phyloP scores from a whole-genome alignment of 1,140 invertebrate species.

The Drosophila sturtevanti region DNA sequence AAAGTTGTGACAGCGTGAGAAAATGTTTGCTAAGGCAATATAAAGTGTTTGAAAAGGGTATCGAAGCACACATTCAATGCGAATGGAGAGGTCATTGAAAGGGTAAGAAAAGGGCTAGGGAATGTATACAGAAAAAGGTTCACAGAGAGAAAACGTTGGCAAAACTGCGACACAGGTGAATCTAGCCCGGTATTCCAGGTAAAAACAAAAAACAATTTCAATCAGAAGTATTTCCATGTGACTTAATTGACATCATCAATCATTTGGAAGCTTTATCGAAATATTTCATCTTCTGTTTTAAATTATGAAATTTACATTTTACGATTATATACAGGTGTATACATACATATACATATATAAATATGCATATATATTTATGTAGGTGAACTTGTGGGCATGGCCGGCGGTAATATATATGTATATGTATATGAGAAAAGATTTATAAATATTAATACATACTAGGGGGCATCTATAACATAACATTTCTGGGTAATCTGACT shows the following conservation, averaged over 20 bases:
- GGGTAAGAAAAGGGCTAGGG: too few species aligned
- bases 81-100: background rate
- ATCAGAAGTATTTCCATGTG: background rate
- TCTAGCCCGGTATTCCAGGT: background rate
- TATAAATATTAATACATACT: background rate
- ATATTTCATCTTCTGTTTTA: constrained; percentile 7
- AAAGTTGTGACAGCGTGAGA: background rate
- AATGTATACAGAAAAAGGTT: background rate
- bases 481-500: background rate
- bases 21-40: background rate
- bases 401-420: background rate
- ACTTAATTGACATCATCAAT: constrained; percentile 8
- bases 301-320: constrained; percentile 9
- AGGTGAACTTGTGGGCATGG: too few species aligned
- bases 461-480: background rate
- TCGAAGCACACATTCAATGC: background rate
- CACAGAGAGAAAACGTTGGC: too few species aligned
- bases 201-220: background rate
- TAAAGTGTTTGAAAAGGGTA: background rate
- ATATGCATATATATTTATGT: too few species aligned
- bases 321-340: background rate
- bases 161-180: background rate
- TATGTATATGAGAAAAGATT: background rate
- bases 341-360: too few species aligned
- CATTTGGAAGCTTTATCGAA: background rate